Percentiles rank a stretch among this genome's conserved stretches.
phyloP scores from a whole-genome alignment of 2,888 invertebrate species.

The Phragmatobia fuliginosa region DNA sequence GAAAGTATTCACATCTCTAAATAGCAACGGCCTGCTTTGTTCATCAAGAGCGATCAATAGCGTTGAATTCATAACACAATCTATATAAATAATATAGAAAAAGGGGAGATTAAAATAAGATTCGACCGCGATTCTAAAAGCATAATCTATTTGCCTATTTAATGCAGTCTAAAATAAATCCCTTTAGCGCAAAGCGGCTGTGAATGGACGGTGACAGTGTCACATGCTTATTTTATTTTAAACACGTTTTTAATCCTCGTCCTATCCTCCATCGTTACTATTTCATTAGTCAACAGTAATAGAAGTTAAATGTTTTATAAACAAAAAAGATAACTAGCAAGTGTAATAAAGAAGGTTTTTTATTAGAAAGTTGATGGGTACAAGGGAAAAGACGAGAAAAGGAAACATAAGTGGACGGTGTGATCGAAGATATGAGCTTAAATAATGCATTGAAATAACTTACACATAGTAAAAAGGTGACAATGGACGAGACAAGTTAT shows the following conservation, averaged over 20 bases:
- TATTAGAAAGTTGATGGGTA: background rate
- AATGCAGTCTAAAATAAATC: constrained; percentile 66
- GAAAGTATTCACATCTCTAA: constrained; percentile 13
- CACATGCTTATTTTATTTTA: background rate
- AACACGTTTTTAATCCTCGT: background rate
- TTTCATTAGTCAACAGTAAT: background rate
- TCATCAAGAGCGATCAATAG: constrained; percentile 14
- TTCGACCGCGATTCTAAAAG: constrained; percentile 62
- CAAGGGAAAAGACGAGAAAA: background rate
- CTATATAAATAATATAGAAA: constrained; percentile 54
- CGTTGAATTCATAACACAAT: constrained; percentile 54
- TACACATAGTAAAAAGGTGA: background rate
- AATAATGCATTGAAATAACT: too few species aligned
- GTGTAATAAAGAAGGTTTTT: background rate
- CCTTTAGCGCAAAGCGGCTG: constrained; percentile 52
- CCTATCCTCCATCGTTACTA: background rate
- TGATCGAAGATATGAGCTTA: background rate
- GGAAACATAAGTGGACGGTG: background rate
- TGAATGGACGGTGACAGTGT: constrained; percentile 54
- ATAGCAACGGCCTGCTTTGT: constrained; percentile 21
- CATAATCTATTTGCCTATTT: constrained; percentile 55
- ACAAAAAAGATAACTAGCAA: background rate
- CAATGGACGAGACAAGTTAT: background rate
- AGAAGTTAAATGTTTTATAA: background rate
- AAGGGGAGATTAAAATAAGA: constrained; percentile 58